These are phyloP conservation scores for Limnephilus auricula DNA, from an alignment of 2,888 invertebrate species.

Conservation along the genomic window DNA sequence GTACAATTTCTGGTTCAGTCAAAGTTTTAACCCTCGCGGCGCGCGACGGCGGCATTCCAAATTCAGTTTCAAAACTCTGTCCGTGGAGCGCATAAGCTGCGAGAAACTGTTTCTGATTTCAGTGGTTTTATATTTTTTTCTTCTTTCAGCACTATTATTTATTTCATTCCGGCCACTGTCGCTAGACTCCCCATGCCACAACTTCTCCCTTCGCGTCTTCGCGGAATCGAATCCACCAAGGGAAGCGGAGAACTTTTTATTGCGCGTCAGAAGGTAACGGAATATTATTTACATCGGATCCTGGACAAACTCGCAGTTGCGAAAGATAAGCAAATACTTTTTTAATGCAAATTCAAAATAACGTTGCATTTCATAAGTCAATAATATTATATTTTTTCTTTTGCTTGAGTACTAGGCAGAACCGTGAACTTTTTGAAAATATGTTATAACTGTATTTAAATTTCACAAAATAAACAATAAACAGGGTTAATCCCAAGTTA, in stretches of 20 bases:
- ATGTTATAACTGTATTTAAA: no score
- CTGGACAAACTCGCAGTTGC: background rate
- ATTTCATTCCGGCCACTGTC: constrained; percentile 45
- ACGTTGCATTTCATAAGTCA: no score
- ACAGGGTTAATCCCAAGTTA: no score
- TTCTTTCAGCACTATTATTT: constrained; percentile 55
- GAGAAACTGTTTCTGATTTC: constrained; percentile 56
- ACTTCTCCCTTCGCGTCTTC: constrained; percentile 18
- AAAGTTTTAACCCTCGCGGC: constrained; percentile 42
- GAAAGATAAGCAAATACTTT: background rate
- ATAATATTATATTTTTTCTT: no score
- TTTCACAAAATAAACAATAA: no score
- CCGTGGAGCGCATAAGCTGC: constrained; percentile 55
- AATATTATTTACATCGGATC: background rate
- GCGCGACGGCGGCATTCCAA: constrained; percentile 58
- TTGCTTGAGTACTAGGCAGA: no score
- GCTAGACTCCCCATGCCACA: background rate
- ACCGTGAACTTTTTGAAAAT: no score
- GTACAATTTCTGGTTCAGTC: background rate
- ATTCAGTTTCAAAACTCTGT: constrained; percentile 64
- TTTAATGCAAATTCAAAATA: no score
- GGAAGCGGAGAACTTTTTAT: constrained; percentile 6
- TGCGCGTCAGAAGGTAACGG: background rate
- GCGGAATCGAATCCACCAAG: background rate
- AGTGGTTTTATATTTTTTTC: constrained; percentile 21